Conservation (phyloP, 2,113 vertebrate genomes). For the Aptenodytes patagonicus region DNA sequence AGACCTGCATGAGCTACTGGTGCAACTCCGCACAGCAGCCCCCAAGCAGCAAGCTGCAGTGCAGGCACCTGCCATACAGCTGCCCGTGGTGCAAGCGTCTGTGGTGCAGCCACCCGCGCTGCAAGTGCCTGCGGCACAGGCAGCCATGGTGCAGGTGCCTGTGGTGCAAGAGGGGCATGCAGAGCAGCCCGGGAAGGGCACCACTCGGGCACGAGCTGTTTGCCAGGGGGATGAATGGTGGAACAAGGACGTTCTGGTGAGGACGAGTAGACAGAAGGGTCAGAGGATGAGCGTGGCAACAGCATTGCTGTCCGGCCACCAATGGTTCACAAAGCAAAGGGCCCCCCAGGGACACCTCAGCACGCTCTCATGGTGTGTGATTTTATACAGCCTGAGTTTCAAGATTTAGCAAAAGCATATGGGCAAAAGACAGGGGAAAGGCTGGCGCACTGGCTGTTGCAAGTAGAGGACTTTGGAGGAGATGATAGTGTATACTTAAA, state of each 20-base stretch:
- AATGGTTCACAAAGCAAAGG: not conserved
- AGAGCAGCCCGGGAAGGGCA: not conserved
- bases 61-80: accelerated
- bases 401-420: not conserved
- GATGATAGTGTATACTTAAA: not conserved
- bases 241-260: not conserved
- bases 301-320: not conserved
- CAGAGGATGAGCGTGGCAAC: not conserved
- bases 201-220: accelerated
- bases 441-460: not conserved
- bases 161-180: not conserved
- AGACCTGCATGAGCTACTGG: not conserved
- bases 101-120: not conserved
- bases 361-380: accelerated
- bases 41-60: not conserved
- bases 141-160: not conserved
- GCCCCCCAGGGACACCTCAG: not conserved
- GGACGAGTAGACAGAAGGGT: not conserved
- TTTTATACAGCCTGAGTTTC: not conserved
- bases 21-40: not conserved
- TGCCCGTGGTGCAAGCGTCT: accelerated
- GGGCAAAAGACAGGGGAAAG: not conserved
- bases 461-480: not conserved
- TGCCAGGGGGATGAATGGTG: not conserved
- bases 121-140: accelerated